phyloP scores from a whole-genome alignment of 1,140 invertebrate genomes.

The Eriocheir sinensis region DNA sequence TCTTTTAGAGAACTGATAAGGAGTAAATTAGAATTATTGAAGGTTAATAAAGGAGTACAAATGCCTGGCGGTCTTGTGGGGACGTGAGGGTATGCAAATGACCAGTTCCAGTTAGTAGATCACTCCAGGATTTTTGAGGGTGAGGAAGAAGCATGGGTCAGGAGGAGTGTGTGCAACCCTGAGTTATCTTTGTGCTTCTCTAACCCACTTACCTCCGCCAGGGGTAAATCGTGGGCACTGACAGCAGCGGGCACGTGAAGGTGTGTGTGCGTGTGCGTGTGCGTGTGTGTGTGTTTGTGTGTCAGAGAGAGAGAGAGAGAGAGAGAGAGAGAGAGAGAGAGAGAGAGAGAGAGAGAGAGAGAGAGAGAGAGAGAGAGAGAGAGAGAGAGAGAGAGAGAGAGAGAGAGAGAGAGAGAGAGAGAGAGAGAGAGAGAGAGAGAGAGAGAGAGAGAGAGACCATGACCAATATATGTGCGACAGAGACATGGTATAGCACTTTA shows the following conservation, averaged over 20 bases:
- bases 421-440: conserved; percentile 15
- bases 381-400: conserved; percentile 12
- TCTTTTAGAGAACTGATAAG: no score
- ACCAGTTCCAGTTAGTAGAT: no score
- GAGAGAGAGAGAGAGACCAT: conserved; percentile 2
- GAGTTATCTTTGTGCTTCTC: background rate
- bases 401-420: conserved; percentile 15
- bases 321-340: conserved; percentile 35
- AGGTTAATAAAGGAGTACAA: no score
- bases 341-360: conserved; percentile 12
- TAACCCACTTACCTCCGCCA: background rate
- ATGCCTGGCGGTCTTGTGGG: no score
- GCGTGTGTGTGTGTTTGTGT: background rate
- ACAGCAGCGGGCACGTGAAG: background rate
- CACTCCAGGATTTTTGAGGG: no score
- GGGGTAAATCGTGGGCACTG: background rate
- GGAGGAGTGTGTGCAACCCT: no score
- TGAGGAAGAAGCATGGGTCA: no score
- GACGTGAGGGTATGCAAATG: no score
- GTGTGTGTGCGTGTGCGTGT: background rate
- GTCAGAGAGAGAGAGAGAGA: conserved; percentile 29
- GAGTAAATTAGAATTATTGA: no score
- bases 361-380: conserved; percentile 15
- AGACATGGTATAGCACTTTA: no score
- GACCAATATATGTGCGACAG: no score